These are phyloP conservation scores for Mimas tiliae DNA, from an alignment of 2,888 invertebrate species.

Conservation along the genomic window DNA sequence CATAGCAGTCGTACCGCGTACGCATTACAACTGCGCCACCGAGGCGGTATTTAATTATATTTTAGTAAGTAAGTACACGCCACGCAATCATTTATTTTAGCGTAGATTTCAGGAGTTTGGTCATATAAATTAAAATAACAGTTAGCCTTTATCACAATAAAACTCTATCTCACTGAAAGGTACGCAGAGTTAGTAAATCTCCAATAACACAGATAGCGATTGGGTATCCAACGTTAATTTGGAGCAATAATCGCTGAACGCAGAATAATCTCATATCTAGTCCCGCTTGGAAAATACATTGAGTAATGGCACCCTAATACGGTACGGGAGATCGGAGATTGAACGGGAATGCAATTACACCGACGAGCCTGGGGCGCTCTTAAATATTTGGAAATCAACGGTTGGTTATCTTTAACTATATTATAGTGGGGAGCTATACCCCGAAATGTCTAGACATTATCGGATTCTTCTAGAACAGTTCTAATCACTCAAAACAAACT, in stretches of 20 bases:
- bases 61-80: too few relatives aligned
- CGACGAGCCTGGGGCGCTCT: constrained; percentile 41
- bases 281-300: constrained; percentile 36
- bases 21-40: too few relatives aligned
- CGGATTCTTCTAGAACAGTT: constrained; percentile 3
- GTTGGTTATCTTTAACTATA: constrained; percentile 47
- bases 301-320: constrained; percentile 48
- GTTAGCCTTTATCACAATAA: too few relatives aligned
- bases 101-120: too few relatives aligned
- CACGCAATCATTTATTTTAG: too few relatives aligned
- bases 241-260: constrained; percentile 15
- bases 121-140: too few relatives aligned
- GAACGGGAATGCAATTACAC: constrained; percentile 57
- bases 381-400: constrained; percentile 54
- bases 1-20: too few relatives aligned
- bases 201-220: constrained; percentile 1
- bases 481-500: not conserved
- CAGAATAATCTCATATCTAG: constrained; percentile 27
- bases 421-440: constrained; percentile 39
- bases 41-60: too few relatives aligned
- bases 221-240: constrained; percentile 21
- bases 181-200: not conserved
- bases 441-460: constrained; percentile 30
- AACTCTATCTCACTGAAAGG: not conserved
- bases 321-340: constrained; percentile 42